A percentile compares a stretch with the other conserved stretches of the same genome.
These are phyloP conservation scores for Coecobrya sp. DNA, from an alignment of 2,888 invertebrate species.

Conservation along the genomic window DNA sequence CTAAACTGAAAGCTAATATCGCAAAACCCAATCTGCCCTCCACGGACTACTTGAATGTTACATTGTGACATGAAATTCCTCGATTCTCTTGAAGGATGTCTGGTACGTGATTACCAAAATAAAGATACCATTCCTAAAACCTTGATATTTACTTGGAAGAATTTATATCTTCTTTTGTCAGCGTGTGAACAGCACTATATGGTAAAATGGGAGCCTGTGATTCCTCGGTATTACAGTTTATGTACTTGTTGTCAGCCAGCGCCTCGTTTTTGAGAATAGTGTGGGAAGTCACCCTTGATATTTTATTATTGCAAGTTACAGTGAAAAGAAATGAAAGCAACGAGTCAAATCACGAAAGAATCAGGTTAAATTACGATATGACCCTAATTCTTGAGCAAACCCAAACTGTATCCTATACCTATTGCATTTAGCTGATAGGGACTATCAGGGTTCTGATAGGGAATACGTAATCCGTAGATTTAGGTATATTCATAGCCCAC, in stretches of 20 bases:
- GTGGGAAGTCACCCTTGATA: constrained; percentile 20
- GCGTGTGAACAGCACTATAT: background rate
- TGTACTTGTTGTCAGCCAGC: background rate
- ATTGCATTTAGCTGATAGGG: background rate
- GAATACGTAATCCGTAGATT: background rate
- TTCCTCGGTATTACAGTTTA: background rate
- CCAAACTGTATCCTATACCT: background rate
- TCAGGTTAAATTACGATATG: constrained; percentile 26
- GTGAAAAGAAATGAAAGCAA: background rate
- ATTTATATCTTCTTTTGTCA: constrained; percentile 18
- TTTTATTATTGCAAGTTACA: background rate
- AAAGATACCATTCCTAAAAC: background rate
- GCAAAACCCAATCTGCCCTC: background rate
- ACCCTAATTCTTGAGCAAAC: background rate
- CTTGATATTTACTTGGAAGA: background rate
- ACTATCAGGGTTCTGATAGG: background rate
- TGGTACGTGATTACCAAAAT: background rate
- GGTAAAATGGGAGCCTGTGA: background rate
- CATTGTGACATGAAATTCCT: background rate
- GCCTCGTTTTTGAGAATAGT: background rate
- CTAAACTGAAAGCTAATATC: background rate
- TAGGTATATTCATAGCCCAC: background rate
- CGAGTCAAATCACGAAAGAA: constrained; percentile 43
- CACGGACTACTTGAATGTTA: background rate
- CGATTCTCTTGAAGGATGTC: background rate